Conservation (phyloP, 2,888 invertebrate species). For the Philereme vetulata region DNA sequence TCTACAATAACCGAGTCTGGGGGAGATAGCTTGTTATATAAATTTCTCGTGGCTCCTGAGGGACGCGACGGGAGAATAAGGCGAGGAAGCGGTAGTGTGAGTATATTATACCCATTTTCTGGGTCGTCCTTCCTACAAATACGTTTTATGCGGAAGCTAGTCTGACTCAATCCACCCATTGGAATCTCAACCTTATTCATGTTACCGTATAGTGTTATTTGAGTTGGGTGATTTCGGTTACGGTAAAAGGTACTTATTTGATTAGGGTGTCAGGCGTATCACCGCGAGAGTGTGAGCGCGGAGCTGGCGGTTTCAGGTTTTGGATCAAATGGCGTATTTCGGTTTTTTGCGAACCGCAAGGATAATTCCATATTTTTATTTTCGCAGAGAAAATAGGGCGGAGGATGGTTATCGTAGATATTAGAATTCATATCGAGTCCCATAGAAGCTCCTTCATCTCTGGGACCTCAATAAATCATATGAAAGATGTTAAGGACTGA, state of each 20-base stretch:
- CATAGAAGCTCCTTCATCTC: conserved; percentile 67
- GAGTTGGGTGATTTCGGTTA: conserved; percentile 45
- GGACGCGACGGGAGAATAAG: conserved; percentile 77
- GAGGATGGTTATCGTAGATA: conserved; percentile 40
- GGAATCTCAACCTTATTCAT: conserved; percentile 54
- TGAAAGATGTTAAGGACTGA: conserved; percentile 68
- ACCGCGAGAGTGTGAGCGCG: conserved; percentile 79
- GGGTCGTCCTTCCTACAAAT: conserved; percentile 84
- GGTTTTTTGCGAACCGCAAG: conserved; percentile 62
- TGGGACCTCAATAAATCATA: conserved; percentile 73
- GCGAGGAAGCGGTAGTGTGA: conserved; percentile 80
- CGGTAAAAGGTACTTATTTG: conserved; percentile 84
- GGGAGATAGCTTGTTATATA: conserved; percentile 83
- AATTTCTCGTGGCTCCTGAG: conserved; percentile 81
- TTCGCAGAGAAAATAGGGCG: conserved; percentile 20
- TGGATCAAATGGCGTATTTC: conserved; percentile 81
- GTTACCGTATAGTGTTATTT: conserved; percentile 46
- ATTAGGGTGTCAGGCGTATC: conserved; percentile 84
- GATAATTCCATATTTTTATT: conserved; percentile 28
- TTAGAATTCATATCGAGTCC: conserved; percentile 75
- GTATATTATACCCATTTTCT: conserved; percentile 84
- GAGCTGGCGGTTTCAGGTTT: conserved; percentile 79
- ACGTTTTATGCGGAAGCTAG: conserved; percentile 83
- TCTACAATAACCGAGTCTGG: conserved; percentile 79
- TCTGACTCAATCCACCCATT: conserved; percentile 50